Evolutionary conservation across 2,888 invertebrate genomes (phyloP).

Genomic region (Scaptomyza parva): DNA sequence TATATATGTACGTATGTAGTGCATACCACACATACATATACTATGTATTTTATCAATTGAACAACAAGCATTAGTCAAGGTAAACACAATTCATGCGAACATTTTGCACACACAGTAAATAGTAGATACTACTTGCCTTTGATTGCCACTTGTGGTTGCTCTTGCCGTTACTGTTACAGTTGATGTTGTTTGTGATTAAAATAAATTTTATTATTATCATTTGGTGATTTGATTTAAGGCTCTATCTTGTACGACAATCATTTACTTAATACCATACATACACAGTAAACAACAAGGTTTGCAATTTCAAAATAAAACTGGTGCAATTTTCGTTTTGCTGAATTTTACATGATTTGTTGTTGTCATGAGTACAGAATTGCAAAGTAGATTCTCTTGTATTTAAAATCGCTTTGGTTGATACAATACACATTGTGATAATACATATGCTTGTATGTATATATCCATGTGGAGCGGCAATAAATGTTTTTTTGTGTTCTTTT

Average conservation of each 20-base stretch:
- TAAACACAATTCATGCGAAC: constrained; percentile 12
- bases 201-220: constrained; percentile 74
- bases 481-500: not conserved
- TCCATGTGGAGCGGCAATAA: not conserved
- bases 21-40: not conserved
- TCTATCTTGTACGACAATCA: constrained; percentile 66
- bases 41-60: constrained; percentile 27
- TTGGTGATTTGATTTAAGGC: constrained; percentile 80
- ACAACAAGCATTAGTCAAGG: constrained; percentile 7
- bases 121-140: not conserved
- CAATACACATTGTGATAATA: not conserved
- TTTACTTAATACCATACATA: constrained; percentile 26
- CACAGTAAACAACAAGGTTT: constrained; percentile 34
- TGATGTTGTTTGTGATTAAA: constrained; percentile 45
- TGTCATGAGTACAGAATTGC: not conserved
- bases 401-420: constrained; percentile 14
- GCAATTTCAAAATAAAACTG: constrained; percentile 11
- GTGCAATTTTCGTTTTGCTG: not conserved
- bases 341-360: not conserved
- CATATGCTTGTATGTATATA: not conserved
- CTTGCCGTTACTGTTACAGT: constrained; percentile 5
- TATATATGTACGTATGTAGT: not conserved
- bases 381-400: constrained; percentile 17
- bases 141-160: constrained; percentile 13
- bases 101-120: not conserved